Conservation (phyloP, 2,797 vertebrate genomes). For the Sorex maritimensis region DNA sequence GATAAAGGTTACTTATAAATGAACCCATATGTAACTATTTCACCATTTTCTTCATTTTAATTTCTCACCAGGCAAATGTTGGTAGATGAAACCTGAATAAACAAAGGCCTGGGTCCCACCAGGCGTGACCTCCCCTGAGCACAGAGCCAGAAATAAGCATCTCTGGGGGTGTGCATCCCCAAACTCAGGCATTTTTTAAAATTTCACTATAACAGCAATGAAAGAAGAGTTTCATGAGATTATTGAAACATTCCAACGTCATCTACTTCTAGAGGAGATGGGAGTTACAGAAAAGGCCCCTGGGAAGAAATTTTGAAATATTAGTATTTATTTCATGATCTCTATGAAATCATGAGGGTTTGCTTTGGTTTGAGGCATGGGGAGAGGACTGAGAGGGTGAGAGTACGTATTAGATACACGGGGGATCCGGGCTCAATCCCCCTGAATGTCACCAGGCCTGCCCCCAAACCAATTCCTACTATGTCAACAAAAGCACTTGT, state of each 20-base stretch:
- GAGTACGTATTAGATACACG: too few relatives aligned
- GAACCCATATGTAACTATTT: neutral
- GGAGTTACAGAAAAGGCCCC: neutral
- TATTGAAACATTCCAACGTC: neutral
- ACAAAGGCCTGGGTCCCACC: too few relatives aligned
- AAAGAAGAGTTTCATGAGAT: neutral
- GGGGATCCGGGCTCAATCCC: too few relatives aligned
- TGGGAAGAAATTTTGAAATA: neutral
- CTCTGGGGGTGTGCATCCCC: too few relatives aligned
- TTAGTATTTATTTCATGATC: neutral
- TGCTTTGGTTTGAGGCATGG: neutral
- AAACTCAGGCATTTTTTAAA: neutral
- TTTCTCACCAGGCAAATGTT: neutral
- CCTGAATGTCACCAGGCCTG: neutral
- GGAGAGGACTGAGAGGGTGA: too few relatives aligned
- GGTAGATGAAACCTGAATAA: neutral
- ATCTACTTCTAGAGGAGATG: neutral
- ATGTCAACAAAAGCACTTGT: neutral
- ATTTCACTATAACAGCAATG: neutral
- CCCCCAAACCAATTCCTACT: neutral
- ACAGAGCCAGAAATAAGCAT: too few relatives aligned
- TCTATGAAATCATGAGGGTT: neutral
- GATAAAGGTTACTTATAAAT: conserved; percentile 3
- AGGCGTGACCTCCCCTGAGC: too few relatives aligned
- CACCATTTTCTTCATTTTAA: neutral